Percentiles rank a stretch among this genome's conserved stretches.
These are phyloP conservation scores for Ibidorhyncha struthersii DNA, from an alignment of 2,113 vertebrate species.

Conservation along the genomic window DNA sequence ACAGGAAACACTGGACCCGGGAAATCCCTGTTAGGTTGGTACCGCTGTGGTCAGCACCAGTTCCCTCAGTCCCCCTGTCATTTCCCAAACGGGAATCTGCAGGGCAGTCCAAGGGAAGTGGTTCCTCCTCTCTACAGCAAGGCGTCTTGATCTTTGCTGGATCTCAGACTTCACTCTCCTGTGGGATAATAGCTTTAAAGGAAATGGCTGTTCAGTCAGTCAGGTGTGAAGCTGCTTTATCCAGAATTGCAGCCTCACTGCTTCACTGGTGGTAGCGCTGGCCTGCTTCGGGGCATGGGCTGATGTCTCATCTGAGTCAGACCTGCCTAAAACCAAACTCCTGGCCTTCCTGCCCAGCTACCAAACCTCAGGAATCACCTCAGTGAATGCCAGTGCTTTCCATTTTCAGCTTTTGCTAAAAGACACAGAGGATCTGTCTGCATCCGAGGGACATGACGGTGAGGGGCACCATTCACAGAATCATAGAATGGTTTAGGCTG, in stretches of 20 bases:
- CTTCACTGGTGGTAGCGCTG: no score
- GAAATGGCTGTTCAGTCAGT: no score
- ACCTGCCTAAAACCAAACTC: not conserved
- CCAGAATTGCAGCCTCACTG: not conserved
- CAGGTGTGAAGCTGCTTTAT: not conserved
- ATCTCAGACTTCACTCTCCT: not conserved
- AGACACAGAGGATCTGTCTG: not conserved
- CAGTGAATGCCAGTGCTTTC: not conserved
- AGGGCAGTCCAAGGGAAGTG: not conserved
- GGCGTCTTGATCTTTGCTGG: not conserved
- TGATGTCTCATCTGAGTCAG: not conserved
- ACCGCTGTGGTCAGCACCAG: not conserved
- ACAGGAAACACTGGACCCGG: not conserved
- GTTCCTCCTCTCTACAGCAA: not conserved
- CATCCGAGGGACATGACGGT: not conserved
- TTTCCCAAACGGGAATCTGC: not conserved
- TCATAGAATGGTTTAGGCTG: no score
- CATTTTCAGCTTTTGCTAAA: not conserved
- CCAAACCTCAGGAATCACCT: not conserved
- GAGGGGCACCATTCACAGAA: accelerated
- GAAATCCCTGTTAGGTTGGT: not conserved
- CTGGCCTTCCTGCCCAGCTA: no score
- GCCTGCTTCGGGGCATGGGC: not conserved
- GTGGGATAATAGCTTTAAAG: no score
- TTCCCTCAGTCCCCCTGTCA: not conserved